phyloP scores from a whole-genome alignment of 2,888 invertebrate genomes.

The Alentia gelatinosa region DNA sequence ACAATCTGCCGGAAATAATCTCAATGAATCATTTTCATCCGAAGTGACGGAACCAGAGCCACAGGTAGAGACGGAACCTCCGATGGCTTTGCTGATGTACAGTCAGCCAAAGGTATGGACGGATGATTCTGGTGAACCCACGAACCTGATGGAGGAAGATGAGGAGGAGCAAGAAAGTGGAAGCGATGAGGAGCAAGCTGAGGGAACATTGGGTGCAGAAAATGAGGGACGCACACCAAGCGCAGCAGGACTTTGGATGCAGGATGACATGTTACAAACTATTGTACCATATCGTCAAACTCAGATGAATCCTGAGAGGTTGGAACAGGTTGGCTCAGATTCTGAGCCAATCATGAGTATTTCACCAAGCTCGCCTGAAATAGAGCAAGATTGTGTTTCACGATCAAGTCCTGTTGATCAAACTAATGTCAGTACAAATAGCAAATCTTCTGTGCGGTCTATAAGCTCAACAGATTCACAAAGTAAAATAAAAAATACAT shows the following conservation, averaged over 20 bases:
- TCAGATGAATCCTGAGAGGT: not conserved
- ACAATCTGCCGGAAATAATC: not conserved
- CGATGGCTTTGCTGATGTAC: conserved; percentile 25
- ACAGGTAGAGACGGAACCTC: not conserved
- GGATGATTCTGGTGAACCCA: conserved; percentile 21
- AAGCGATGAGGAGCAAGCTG: not conserved
- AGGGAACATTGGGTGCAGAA: not conserved
- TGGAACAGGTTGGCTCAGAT: too few relatives aligned
- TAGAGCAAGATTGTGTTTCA: not conserved
- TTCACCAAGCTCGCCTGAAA: too few relatives aligned
- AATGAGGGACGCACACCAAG: not conserved
- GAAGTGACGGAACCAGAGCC: conserved; percentile 31
- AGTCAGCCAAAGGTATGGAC: conserved; percentile 42
- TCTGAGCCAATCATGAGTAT: too few relatives aligned
- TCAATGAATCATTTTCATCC: conserved; percentile 28
- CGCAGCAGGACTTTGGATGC: not conserved
- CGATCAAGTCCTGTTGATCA: not conserved
- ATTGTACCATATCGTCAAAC: not conserved
- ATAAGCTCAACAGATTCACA: not conserved
- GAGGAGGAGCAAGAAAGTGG: not conserved
- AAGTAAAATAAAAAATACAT: not conserved
- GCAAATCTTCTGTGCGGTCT: not conserved
- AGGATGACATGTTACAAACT: conserved; percentile 40
- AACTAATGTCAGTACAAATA: not conserved
- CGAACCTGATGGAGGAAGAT: not conserved